Percentiles rank a stretch among this genome's conserved stretches.
phyloP scores from a whole-genome alignment of 1,140 invertebrate genomes.

The Delia radicum region DNA sequence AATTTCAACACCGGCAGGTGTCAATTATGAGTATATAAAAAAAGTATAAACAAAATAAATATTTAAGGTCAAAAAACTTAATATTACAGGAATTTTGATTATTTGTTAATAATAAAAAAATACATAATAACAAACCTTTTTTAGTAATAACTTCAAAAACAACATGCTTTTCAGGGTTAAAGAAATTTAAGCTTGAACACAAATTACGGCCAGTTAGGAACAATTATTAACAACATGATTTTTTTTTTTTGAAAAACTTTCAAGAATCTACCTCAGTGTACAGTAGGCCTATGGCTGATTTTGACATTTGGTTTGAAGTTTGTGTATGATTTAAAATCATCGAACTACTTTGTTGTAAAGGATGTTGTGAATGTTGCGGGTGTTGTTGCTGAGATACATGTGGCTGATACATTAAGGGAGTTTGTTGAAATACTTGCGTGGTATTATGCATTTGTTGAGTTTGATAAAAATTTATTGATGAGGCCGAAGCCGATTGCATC shows the following conservation, averaged over 20 bases:
- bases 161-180: too few species aligned
- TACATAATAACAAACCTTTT: background rate
- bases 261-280: constrained; percentile 49
- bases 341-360: constrained; percentile 35
- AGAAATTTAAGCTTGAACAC: too few species aligned
- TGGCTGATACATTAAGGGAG: constrained; percentile 9
- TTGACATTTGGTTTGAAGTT: constrained; percentile 47
- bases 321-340: constrained; percentile 35
- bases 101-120: background rate
- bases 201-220: constrained; percentile 20
- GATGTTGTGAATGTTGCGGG: constrained; percentile 33
- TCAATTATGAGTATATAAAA: background rate
- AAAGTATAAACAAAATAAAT: background rate
- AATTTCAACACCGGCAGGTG: background rate
- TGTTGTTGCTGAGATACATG: constrained; percentile 14
- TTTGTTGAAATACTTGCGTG: constrained; percentile 34
- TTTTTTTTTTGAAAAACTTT: background rate
- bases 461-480: constrained; percentile 20
- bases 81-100: too few species aligned
- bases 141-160: background rate
- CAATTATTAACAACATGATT: constrained; percentile 26
- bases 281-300: constrained; percentile 46
- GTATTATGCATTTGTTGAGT: background rate
- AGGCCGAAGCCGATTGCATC: constrained; percentile 26
- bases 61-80: background rate